Base-by-base conservation (phyloP, 2,113 vertebrate species). In the Otocyon megalotis region DNA sequence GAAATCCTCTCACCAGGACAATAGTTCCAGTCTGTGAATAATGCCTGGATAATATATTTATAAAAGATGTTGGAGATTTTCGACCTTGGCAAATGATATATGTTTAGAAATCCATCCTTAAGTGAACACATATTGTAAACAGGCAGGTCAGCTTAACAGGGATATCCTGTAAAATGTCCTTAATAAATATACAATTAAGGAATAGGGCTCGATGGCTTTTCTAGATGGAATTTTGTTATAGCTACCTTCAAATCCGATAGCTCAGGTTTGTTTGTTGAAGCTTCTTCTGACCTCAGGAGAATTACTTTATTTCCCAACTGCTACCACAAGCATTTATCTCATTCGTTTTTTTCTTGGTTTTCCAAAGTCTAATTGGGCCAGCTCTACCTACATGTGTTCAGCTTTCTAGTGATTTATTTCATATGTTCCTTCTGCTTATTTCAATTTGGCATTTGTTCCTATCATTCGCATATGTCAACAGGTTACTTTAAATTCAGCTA, bases 361-460 rank as follows among this genome's bases (percentile, higher is more conserved):
- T 96, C 83, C 86, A 50, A 97, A 96, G 88, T 95, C 97, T 97
- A 92, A 98, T 98, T 98, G 98, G 98, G 97, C 98, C 97, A 97
- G 93, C 94, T 98, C 95, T 97, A 94, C 97, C 98, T 99, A 98
- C 98, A 91, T 97, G 92, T 96, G 97, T 97, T 98, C 96, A 93
- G 94, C 84, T 98, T 98, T 98, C 95, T 97, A 88, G 94, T 98
- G 98, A 98, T 98, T 98, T 96, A 98, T 98, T 98, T 98, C 98
- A 98, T 97, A 98, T 98, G 98, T 98, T 98, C 97, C 97, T 97
- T 96, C 97, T 97, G 98, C 96, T 96, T 97, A 96, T 96, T 98
- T 98, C 97, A 98, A 77, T 6, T 92, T 97, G 98, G 97, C 94
- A 91, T 98, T 97, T 98, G 92, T 97, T 98, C 98, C 98, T 97